Evolutionary conservation across 2,888 invertebrate genomes (phyloP).

Genomic region (Orgyia antiqua): DNA sequence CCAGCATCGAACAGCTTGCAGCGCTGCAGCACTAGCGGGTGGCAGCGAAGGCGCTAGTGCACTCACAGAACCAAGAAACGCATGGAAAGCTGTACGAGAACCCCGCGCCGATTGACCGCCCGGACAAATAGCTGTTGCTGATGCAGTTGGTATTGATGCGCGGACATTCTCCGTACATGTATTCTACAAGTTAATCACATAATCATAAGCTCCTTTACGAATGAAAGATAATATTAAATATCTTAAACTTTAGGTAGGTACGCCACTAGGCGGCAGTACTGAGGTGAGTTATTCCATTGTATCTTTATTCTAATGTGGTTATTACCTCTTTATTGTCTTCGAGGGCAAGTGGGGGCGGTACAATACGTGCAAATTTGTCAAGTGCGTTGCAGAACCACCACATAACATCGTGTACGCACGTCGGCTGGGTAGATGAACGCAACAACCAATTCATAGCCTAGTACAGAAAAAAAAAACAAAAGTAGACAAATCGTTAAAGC

Average conservation of each 20-base stretch:
- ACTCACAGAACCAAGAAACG: constrained; percentile 92
- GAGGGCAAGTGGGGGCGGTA: constrained; percentile 37
- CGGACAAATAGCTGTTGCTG: constrained; percentile 57
- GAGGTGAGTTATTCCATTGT: too few species aligned
- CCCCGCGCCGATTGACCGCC: constrained; percentile 55
- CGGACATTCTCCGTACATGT: constrained; percentile 33
- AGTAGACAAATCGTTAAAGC: too few species aligned
- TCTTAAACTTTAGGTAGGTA: too few species aligned
- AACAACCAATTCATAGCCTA: constrained; percentile 96
- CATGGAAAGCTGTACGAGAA: constrained; percentile 86
- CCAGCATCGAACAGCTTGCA: constrained; percentile 96
- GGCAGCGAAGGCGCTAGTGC: constrained; percentile 94
- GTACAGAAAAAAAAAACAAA: constrained; percentile 1
- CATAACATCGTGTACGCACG: constrained; percentile 94
- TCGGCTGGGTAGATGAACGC: constrained; percentile 92
- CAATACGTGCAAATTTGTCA: constrained; percentile 67
- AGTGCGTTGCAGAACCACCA: constrained; percentile 97
- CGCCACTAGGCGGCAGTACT: too few species aligned
- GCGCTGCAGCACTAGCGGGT: constrained; percentile 90
- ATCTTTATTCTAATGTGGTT: too few species aligned
- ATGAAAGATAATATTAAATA: too few species aligned
- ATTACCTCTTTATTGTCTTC: constrained; percentile 58
- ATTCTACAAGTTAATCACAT: constrained; percentile 32
- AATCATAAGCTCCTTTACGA: too few species aligned
- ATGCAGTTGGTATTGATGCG: constrained; percentile 36